Base-by-base conservation (phyloP, 2,113 vertebrate species). In the Stictonetta naevosa region DNA sequence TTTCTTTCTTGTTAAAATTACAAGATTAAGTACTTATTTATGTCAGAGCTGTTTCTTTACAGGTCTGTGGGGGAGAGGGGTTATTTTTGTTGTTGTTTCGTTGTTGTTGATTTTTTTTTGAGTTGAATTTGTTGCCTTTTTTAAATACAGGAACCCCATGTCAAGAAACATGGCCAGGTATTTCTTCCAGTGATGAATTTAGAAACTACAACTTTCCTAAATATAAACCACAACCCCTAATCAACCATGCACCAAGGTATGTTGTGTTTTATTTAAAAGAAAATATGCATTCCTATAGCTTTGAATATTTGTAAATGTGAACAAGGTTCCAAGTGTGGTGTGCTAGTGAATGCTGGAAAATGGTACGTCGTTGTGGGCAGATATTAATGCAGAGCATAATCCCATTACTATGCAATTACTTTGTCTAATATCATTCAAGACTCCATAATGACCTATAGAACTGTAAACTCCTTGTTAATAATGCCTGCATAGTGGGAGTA, bases 191-290 rank as follows among this genome's bases (percentile, higher is more conserved):
- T 88, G 99, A 99, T 78, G 99, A 99, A 94, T 99, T 99, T 96
- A 99, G 99, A 97, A 99, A 99, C 93, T 99, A 99, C 98, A 99
- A 98, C 95, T 99, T 99, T 81, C 99, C 99, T 76, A 99, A 99
- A 97, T 99, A 99, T 91, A 99, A 99, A 95, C 98, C 98, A 31
- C 99, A 99, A 91, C 99, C 99, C 73, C 95, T 99, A 78, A 99
- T 99, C 98, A 99, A 99, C 97, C 99, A 99, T 48, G 99, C 99
- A 59, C 99, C 99, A 91, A 99, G 99, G 99, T 99, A 98, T 84
- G 74, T 88, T 31, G 28, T 63, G 46, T 82, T 90, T 56, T 89
- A 53, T 86, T 90, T 90, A 38, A 33, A 33, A 63, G 73, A 92
- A 94, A 22, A 31, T 69, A 8, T 6, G 5, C 20, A 48, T 93